Evolutionary conservation across 2,797 vertebrate species (phyloP), one percentile per base, ranked within the genome.

Genomic region (Danio choprae): DNA sequence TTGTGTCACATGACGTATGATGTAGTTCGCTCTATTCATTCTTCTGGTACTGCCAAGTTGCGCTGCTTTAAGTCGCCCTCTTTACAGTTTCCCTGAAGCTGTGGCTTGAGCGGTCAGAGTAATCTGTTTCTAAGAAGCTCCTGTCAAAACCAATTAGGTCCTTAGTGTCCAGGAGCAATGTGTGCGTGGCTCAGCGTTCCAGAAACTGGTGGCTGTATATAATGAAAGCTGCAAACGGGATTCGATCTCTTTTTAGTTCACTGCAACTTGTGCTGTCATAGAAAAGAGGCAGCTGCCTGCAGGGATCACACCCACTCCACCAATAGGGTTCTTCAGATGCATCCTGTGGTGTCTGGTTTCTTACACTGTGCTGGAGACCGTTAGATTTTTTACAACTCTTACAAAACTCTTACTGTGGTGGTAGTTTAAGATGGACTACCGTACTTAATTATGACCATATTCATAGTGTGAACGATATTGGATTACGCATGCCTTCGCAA

Each of bases 61-160:
- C 15, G 9, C 36, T 43, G 60, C 58, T 56, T 74, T 76, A 63
- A 84, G 71, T 68, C 15, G 53, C 29, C 22, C 73, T 82, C 55
- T 38, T 58, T 77, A 62, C 80, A 55, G 81, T 72, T 80, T 77
- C 70, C 68, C 18, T 62, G 73, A 70, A 64, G 55, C 56, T 11
- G 38, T 44, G 40, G 60, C 68, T 77, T 77, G 79, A 86, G 68
- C 69, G 40, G 77, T 64, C 77, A 46, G 16, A 65, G 13, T 93
- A 93, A 93, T 92, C 93, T 89, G 20, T 87, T 90, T 93, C 89
- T 86, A 83, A 81, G 71, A 81, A 84, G 86, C 84, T 83, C 63
- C 86, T 89, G 91, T 91, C 91, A 83, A 59, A 63, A 58, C 81
- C 81, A 80, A 91, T 93, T 91, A 93, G 71, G n/a, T 81, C 77